Evolutionary conservation across 2,113 vertebrate genomes (phyloP).

Genomic region (Uropsilus gracilis): DNA sequence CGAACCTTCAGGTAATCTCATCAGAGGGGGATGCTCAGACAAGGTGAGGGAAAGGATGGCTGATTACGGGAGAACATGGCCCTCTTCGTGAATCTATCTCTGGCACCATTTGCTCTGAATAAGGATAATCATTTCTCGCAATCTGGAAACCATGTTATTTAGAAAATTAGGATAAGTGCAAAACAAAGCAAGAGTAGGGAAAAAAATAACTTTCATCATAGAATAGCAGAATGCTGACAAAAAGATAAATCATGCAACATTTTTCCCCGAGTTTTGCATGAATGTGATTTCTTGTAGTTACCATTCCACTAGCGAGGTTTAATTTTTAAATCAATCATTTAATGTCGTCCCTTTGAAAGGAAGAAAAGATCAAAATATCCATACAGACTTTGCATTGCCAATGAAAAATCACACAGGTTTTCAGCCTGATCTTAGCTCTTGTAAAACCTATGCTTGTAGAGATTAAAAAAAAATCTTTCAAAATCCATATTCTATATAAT

Average conservation of each 20-base stretch:
- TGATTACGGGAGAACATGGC: background rate
- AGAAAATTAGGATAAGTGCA: conserved; percentile 58
- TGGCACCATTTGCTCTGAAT: conserved; percentile 34
- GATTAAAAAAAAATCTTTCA: background rate
- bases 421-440: background rate
- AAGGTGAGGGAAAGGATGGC: background rate
- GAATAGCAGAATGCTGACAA: background rate
- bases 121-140: conserved; percentile 14
- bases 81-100: background rate
- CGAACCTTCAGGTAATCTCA: background rate
- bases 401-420: conserved; percentile 11
- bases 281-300: background rate
- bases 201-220: background rate
- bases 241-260: background rate
- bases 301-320: background rate
- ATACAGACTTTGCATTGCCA: background rate
- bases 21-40: background rate
- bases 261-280: background rate
- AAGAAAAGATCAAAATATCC: background rate
- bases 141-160: conserved; percentile 51
- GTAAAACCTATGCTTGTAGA: background rate
- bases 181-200: conserved; percentile 24
- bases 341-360: background rate
- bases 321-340: conserved; percentile 48
- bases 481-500: background rate